Percentiles rank a stretch among this genome's conserved stretches.
Conservation (phyloP, 2,888 invertebrate genomes). For the Callimorpha dominula region DNA sequence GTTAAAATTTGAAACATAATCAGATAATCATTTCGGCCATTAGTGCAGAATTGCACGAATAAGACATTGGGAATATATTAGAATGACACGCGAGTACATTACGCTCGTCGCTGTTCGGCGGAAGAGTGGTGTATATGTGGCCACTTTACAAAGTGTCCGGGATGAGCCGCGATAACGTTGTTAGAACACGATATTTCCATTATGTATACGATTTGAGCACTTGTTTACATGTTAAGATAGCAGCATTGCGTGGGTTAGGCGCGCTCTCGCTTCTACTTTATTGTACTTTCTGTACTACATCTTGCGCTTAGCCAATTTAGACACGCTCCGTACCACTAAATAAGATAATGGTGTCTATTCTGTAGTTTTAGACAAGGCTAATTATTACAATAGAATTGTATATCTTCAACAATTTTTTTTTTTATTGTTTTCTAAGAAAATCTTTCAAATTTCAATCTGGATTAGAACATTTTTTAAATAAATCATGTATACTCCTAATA, state of each 20-base stretch:
- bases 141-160: slow-evolving; percentile 86
- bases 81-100: slow-evolving; percentile 59
- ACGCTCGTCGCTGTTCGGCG: slow-evolving; percentile 43
- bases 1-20: not conserved
- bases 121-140: slow-evolving; percentile 72
- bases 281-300: slow-evolving; percentile 58
- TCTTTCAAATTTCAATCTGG: not conserved
- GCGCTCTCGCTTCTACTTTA: slow-evolving; percentile 64
- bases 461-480: not conserved
- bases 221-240: slow-evolving; percentile 86
- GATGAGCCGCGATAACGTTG: slow-evolving; percentile 86
- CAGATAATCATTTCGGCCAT: not conserved
- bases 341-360: slow-evolving; percentile 46
- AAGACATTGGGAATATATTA: slow-evolving; percentile 59
- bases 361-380: not conserved
- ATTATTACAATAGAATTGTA: not conserved
- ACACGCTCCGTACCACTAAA: slow-evolving; percentile 59
- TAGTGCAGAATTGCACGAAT: slow-evolving; percentile 72
- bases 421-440: not conserved
- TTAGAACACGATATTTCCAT: slow-evolving; percentile 87
- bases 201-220: slow-evolving; percentile 87
- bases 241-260: slow-evolving; percentile 73
- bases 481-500: too few species aligned
- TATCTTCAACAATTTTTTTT: not conserved
- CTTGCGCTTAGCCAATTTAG: slow-evolving; percentile 69